These are phyloP conservation scores for Leptinotarsa texana DNA, from an alignment of 1,140 invertebrate species.

Conservation along the genomic window DNA sequence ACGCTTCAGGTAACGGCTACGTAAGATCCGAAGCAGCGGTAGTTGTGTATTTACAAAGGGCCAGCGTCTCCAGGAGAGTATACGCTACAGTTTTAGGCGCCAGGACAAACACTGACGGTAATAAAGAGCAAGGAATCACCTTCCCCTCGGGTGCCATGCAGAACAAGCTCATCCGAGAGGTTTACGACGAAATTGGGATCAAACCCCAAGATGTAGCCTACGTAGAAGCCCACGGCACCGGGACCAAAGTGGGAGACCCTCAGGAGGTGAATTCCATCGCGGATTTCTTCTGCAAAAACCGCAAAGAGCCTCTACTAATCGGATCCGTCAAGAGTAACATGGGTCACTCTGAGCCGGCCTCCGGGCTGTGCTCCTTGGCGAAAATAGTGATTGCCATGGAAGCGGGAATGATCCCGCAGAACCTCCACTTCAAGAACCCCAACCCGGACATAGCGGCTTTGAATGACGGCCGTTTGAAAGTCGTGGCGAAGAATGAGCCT, in stretches of 20 bases:
- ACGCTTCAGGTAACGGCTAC: conserved; percentile 88
- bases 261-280: conserved; percentile 94
- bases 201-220: conserved; percentile 81
- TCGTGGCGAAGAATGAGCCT: conserved; percentile 76
- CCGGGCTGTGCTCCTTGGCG: conserved; percentile 85
- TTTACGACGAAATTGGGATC: conserved; percentile 81
- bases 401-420: conserved; percentile 80
- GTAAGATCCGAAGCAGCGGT: conserved; percentile 88
- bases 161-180: conserved; percentile 80
- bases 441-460: conserved; percentile 90
- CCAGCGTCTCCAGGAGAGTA: conserved; percentile 72
- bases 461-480: conserved; percentile 82
- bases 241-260: conserved; percentile 92
- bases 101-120: conserved; percentile 87
- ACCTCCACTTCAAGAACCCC: conserved; percentile 86
- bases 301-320: conserved; percentile 79
- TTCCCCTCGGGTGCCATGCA: conserved; percentile 88
- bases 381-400: conserved; percentile 94
- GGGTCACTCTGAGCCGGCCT: conserved; percentile 95
- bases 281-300: conserved; percentile 86
- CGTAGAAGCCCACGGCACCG: conserved; percentile 96
- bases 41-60: conserved; percentile 80
- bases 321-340: conserved; percentile 98
- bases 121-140: conserved; percentile 88
- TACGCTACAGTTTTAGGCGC: conserved; percentile 87